These are phyloP conservation scores for Teinopalpus imperialis DNA, from an alignment of 2,888 invertebrate genomes.

Conservation along the genomic window DNA sequence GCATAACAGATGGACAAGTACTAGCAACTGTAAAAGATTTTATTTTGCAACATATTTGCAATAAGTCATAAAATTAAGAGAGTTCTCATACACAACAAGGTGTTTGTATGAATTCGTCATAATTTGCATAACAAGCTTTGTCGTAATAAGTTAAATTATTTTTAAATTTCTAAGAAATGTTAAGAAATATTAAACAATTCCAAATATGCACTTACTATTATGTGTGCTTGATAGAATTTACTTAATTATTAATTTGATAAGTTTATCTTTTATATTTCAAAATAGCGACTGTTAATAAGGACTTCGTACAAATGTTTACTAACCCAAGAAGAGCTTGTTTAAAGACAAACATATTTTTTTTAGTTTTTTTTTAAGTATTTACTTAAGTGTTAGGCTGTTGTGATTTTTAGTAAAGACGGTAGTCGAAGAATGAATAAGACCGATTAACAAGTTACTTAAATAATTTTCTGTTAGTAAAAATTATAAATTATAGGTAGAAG, in stretches of 20 bases:
- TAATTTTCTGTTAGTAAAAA: no score
- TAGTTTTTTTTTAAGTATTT: conserved; percentile 17
- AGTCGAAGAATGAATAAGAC: neutral
- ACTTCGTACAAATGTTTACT: conserved; percentile 1
- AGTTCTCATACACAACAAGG: neutral
- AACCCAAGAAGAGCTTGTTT: conserved; percentile 10
- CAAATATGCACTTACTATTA: no score
- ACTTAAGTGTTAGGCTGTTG: conserved; percentile 16
- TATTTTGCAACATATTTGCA: no score
- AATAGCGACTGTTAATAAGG: no score
- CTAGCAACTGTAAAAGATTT: no score
- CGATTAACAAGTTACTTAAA: neutral
- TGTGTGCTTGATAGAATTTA: no score
- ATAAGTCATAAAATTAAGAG: no score
- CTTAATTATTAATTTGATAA: neutral
- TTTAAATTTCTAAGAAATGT: neutral
- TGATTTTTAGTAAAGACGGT: neutral
- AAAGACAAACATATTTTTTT: conserved; percentile 22
- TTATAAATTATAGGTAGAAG: no score
- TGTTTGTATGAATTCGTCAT: neutral
- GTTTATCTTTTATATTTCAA: no score
- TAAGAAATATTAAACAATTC: no score
- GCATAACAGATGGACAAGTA: no score
- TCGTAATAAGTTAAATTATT: neutral
- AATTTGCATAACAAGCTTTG: neutral